Evolutionary conservation across 2,113 vertebrate species (phyloP).

Genomic region (Pterocles burchelli): DNA sequence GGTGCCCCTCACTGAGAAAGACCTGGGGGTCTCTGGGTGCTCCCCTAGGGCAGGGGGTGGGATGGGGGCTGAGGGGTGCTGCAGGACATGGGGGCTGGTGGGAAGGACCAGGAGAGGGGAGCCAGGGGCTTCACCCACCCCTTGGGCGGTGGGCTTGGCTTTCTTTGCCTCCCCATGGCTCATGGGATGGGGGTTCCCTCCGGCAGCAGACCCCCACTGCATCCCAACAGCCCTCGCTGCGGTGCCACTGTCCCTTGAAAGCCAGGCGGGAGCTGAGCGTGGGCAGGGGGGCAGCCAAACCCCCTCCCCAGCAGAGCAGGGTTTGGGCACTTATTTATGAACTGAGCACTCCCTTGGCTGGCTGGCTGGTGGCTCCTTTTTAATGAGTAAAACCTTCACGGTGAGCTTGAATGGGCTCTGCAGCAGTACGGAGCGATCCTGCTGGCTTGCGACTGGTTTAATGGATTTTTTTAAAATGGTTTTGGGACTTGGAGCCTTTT

Average conservation of each 20-base stretch:
- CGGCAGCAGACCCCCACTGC: neutral
- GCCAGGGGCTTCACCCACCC: neutral
- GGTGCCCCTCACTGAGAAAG: neutral
- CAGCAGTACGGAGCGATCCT: neutral
- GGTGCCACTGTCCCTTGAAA: neutral
- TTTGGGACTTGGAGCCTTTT: neutral
- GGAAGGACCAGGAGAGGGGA: neutral
- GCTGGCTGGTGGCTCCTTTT: neutral
- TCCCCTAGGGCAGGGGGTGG: neutral
- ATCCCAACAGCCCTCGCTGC: rapidly evolving
- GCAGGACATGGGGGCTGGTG: neutral
- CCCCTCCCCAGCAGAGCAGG: neutral
- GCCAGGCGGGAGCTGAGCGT: neutral
- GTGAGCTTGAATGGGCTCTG: neutral
- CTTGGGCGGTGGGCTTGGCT: neutral
- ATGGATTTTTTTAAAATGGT: neutral
- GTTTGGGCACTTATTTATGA: neutral
- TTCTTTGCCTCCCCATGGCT: neutral
- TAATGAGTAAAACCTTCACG: neutral
- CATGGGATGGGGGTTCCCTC: neutral
- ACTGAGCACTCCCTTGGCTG: neutral
- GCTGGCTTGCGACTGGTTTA: neutral
- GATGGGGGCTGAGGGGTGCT: neutral
- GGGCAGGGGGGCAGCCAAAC: neutral
- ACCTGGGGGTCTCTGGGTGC: neutral